Conservation (phyloP, 2,888 invertebrate genomes). For the Seira musarum region DNA sequence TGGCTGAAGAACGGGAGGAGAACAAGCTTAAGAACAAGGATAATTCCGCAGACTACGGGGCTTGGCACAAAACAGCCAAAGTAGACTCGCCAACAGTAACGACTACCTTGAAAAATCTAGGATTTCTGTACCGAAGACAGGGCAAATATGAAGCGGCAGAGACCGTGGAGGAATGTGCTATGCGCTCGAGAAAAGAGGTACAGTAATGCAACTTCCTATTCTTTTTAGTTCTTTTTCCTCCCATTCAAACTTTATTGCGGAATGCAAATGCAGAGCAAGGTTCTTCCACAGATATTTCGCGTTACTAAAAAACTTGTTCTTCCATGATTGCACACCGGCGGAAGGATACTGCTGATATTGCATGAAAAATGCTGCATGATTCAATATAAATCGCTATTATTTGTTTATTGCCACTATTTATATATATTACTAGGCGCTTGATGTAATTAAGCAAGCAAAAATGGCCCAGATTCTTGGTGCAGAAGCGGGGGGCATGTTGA, state of each 20-base stretch:
- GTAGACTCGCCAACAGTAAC: conserved; percentile 96
- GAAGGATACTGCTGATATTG: conserved; percentile 54
- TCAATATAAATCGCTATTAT: conserved; percentile 46
- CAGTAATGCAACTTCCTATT: conserved; percentile 4
- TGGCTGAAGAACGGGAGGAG: conserved; percentile 98
- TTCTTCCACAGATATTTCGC: background rate
- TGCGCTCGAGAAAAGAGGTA: conserved; percentile 96
- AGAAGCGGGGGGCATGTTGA: conserved; percentile 72
- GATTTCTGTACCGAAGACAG: conserved; percentile 97
- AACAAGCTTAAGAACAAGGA: conserved; percentile 92
- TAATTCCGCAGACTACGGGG: conserved; percentile 93
- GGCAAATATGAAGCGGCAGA: conserved; percentile 99
- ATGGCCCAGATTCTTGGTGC: conserved; percentile 82
- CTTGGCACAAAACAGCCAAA: conserved; percentile 99
- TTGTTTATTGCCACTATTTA: conserved; percentile 48
- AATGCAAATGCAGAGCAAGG: conserved; percentile 17
- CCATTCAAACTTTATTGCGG: background rate
- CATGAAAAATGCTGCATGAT: conserved; percentile 52
- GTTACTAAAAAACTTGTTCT: conserved; percentile 29
- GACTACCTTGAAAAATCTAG: conserved; percentile 98
- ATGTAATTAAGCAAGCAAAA: conserved; percentile 93
- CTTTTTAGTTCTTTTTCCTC: background rate
- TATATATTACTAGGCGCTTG: conserved; percentile 80
- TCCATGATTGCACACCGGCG: conserved; percentile 48
- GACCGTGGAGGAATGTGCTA: conserved; percentile 97